These are phyloP conservation scores for Cheilosia soror DNA, from an alignment of 2,888 invertebrate genomes.

Conservation along the genomic window DNA sequence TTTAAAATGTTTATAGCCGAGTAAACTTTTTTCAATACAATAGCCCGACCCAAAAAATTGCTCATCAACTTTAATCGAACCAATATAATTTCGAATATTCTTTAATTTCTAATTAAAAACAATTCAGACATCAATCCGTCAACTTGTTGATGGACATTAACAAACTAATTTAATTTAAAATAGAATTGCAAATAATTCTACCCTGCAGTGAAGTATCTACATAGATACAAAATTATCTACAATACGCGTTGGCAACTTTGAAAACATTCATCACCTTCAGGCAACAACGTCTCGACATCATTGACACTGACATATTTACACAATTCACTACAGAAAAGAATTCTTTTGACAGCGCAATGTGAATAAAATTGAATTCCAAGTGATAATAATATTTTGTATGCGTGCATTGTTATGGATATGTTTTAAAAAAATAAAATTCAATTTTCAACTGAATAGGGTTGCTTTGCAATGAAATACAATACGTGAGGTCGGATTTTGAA, in stretches of 20 bases:
- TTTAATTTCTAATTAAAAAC: too few species aligned
- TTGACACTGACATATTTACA: slow-evolving; percentile 12
- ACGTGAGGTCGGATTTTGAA: too few species aligned
- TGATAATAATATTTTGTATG: too few species aligned
- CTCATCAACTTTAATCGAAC: too few species aligned
- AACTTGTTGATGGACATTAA: not conserved
- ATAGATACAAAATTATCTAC: not conserved
- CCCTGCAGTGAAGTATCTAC: not conserved
- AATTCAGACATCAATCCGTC: not conserved
- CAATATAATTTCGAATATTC: too few species aligned
- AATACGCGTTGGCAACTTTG: not conserved
- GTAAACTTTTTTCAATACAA: too few species aligned
- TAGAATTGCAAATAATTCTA: not conserved
- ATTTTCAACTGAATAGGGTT: too few species aligned
- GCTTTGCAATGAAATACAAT: too few species aligned
- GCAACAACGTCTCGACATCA: not conserved
- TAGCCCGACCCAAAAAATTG: too few species aligned
- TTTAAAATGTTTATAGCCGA: too few species aligned
- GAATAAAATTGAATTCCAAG: not conserved
- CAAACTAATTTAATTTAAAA: not conserved
- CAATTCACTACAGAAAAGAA: not conserved
- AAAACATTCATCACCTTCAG: slow-evolving; percentile 10
- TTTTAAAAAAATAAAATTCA: too few species aligned
- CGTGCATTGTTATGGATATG: too few species aligned
- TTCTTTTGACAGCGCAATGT: not conserved